Evolutionary conservation across 2,888 invertebrate genomes (phyloP), one percentile per base, ranked within the genome.

Genomic region (Germaria angustata): DNA sequence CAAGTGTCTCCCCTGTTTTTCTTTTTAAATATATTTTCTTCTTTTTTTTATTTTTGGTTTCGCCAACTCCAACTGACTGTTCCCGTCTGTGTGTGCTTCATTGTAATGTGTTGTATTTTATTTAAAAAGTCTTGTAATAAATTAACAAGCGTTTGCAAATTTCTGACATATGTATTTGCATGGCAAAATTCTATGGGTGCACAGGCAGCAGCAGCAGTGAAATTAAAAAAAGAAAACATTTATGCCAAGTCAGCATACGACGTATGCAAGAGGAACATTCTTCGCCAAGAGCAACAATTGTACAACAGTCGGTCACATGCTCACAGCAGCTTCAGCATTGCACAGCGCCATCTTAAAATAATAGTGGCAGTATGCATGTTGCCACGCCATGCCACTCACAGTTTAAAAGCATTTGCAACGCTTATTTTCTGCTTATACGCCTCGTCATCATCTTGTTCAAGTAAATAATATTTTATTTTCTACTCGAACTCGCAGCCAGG

Each of bases 81-180:
- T 39, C 49, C 2, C n/a, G 15, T 11, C 13, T n/a, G 13, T 28
- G 32, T 53, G n/a, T 53, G 53, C 39, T 28, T 36, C 39, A 53
- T 22, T 46, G 55, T 65, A 65, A n/a, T 72, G 22, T 82, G 73
- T 57, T 72, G 72, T 79, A 79, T 84, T 79, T 81, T 81, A 84
- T 84, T 84, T 81, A 84, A 84, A 81, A 81, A 84, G 78, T 81
- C 79, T 84, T 84, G 80, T 84, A 84, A 84, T 85, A 85, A 85
- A 85, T 85, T 84, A 85, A 85, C 84, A 82, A 81, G 82, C 84
- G 82, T 77, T 84, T 84, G 84, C 84, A 85, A 84, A 85, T 85
- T 82, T 85, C 84, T 84, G 84, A 84, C 84, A 85, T 82, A 82
- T 85, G 85, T 84, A 85, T 85, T 84, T 84, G 84, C 85, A 84